Evolutionary conservation across 2,797 vertebrate species (phyloP), one percentile per base, ranked within the genome.

Genomic region (Tarsius wallacei): DNA sequence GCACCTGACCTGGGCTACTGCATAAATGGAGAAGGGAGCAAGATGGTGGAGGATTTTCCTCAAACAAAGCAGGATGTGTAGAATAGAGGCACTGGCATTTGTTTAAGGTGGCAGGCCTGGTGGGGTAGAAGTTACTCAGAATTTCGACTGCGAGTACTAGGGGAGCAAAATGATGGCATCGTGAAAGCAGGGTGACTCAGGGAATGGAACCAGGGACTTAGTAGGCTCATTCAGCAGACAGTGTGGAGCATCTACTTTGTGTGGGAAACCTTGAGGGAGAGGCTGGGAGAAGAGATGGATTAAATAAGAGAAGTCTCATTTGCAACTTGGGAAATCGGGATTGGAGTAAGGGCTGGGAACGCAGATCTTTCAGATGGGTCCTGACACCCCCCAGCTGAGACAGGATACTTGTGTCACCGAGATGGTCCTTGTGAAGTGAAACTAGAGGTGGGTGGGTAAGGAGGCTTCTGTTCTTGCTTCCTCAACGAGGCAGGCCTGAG

Each of bases 261-360:
- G 57, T 15, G 11, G 28, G 57, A 36, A 33, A 10, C 66, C 33
- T 24, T 53, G 15, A 2, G 14, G 1, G 33, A 57, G 51, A 63
- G 66, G n/a, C 42, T 3, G 19, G 10, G 66, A 22, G 68, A 83
- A 80, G 89, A 78, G 63, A 42, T 68, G 73, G 19, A 42, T 42
- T 42, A 88, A 51, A 24, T 61, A 14, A 77, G 51, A 76, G 84
- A 51, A n/a, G 22, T 28, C 76, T 83, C 0, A 0, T n/a, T 36
- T 63, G 68, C n/a, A 63, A 31, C 36, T 78, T 85, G 64, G 68
- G 92, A 84, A 92, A 95, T 57, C 68, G 68, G 53, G 77, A 71
- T 55, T 82, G 68, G 87, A 88, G 28, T 51, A 15, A 10, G 64
- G n/a, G 15, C 26, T 24, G 26, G 24, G 57, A n/a, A 28, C 14